Base-by-base conservation (phyloP, 2,797 vertebrate species). In the Cetoscarus ocellatus region DNA sequence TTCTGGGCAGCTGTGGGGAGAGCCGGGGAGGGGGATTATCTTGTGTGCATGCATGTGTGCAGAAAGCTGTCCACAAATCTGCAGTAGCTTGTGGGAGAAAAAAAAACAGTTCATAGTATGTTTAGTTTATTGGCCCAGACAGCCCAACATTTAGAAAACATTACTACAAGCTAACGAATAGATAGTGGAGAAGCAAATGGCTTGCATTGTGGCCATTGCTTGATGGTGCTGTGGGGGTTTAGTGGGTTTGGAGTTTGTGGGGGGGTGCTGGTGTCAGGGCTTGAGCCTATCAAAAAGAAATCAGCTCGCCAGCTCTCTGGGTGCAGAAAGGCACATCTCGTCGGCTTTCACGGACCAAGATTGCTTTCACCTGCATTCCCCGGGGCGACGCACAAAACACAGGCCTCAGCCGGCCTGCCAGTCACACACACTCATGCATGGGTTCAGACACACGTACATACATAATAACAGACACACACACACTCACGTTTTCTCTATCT, bases 301-400 rank as follows among this genome's bases (percentile, higher is more conserved):
- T 94, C 91, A 91, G 93, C 88, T 94, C 80, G 74, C 84, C 91
- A 62, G 86, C 89, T 91, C 89, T 91, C 87, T 70, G 88, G 88
- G 89, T 92, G 90, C 90, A 89, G 91, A 91, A 91, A 93, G 90
- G 91, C 86, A 88, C 92, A 93, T 93, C 92, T 92, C 90, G 88
- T 84, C 86, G 75, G 92, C 90, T 94, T 93, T 91, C 84, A 89
- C 88, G 86, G 92, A 89, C 89, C 89, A 87, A 91, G 91, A 94
- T 92, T 94, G 91, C 90, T 94, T 94, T 95, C 91, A 94, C 93
- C 94, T 95, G 93, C 90, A 85, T 88, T 87, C 89, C 91, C 92
- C 51, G 83, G 88, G 91, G 92, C 90, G 73, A 92, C 79, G 68
- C 71, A 62, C 77, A 88, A 88, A 92, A 92, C 91, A 93, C 90